Base-by-base conservation (phyloP, 2,888 invertebrate species). In the Eilema caniola region DNA sequence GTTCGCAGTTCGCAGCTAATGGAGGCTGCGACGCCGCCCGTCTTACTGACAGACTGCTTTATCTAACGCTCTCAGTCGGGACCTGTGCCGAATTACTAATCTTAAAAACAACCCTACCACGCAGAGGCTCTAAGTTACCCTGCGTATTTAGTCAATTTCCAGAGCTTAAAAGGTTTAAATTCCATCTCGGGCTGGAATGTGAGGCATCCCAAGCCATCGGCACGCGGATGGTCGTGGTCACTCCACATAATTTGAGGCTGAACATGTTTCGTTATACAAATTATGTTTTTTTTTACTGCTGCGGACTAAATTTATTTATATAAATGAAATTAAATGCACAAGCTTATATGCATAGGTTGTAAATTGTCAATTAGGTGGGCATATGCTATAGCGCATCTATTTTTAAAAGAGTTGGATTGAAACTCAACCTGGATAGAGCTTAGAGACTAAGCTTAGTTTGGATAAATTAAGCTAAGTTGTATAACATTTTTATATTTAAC, bases 1-100 rank as follows among this genome's bases (percentile, higher is more conserved):
- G 56, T 11, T 61, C 28, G 20, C 12, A 37, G 28, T 28, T 28
- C 28, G 24, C 23, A 53, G 25, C 53, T 67, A 67, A 62, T 67
- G 62, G 56, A 56, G 3, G 53, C 62, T 31, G 47, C 47, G 23
- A 25, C 14, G 47, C 37, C 24, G 53, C 12, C 61, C 31, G 24
- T 62, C 53, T 31, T 24, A 33, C 25, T 33, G 33, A 25, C 33
- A 2, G 31, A 2, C 31, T 11, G 57, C 25, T 56, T 47, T 8
- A 37, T 12, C 33, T 37, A 28, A 41, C 8, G 23, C 31, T 0
- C 7, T 1, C 20, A 12, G 28, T 23, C 53, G 14, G 20, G 10
- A 53, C n/a, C 53, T 47, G 53, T 10, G 53, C n/a, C 8, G n/a
- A 20, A 25, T 28, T 25, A 28, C n/a, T 53, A 23, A 28, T 59